Evolutionary conservation across 2,113 vertebrate genomes (phyloP).

Genomic region (Malurus elegans): DNA sequence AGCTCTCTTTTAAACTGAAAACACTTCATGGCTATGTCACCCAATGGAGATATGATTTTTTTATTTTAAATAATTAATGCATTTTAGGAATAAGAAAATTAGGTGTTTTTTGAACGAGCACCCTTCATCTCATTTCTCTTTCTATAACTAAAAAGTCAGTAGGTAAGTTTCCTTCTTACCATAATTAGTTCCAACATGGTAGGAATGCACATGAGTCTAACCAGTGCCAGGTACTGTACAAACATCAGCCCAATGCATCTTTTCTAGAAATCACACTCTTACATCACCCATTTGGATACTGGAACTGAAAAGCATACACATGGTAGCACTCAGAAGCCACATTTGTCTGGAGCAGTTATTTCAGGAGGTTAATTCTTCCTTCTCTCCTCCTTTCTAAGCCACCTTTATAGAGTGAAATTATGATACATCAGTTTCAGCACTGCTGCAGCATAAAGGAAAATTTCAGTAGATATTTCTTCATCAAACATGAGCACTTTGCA

Average conservation of each 20-base stretch:
- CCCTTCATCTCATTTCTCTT: background rate
- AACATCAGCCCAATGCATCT: background rate
- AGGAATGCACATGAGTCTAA: background rate
- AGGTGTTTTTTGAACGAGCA: background rate
- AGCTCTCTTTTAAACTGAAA: background rate
- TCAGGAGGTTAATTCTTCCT: background rate
- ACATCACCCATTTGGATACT: background rate
- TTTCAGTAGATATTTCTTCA: background rate
- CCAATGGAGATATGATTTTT: background rate
- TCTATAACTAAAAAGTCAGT: background rate
- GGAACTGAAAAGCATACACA: background rate
- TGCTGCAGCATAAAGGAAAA: background rate
- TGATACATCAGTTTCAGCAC: background rate
- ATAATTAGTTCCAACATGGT: background rate
- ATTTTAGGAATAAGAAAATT: background rate
- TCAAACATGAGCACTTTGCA: background rate
- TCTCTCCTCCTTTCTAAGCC: background rate
- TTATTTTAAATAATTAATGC: background rate
- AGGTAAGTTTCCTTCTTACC: background rate
- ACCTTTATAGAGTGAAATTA: background rate
- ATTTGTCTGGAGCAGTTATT: background rate
- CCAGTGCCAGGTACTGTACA: background rate
- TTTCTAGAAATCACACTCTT: background rate
- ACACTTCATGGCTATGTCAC: background rate
- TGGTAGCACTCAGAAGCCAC: background rate